These are phyloP conservation scores for Sarcophaga subvicina DNA, from an alignment of 2,888 invertebrate species.

Conservation along the genomic window DNA sequence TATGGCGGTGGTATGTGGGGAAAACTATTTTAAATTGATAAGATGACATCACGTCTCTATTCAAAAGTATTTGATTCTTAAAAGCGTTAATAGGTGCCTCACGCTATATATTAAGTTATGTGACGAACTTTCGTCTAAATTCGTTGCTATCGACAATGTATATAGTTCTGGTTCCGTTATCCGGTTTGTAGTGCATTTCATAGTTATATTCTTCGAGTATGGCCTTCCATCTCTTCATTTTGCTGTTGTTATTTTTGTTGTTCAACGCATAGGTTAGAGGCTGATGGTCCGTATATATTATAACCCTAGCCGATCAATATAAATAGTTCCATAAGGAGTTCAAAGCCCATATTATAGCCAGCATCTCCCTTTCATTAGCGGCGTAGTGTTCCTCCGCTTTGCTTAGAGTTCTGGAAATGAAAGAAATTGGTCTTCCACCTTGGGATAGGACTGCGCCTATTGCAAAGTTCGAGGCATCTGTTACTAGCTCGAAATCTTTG, in stretches of 20 bases:
- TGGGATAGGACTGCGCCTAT: conserved; percentile 45
- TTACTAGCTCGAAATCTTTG: conserved; percentile 36
- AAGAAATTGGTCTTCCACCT: conserved; percentile 46
- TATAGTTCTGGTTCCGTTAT: conserved; percentile 9
- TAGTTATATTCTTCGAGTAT: conserved; percentile 55
- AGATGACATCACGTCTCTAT: too few relatives aligned
- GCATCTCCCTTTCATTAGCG: conserved; percentile 39
- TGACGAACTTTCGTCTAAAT: too few relatives aligned
- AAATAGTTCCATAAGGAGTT: conserved; percentile 43
- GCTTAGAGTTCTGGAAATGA: conserved; percentile 43
- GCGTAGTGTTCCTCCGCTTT: conserved; percentile 57
- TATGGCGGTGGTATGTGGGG: too few relatives aligned
- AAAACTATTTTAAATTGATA: background rate
- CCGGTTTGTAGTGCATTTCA: conserved; percentile 9
- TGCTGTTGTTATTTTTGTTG: conserved; percentile 28
- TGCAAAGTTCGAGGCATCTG: conserved; percentile 40
- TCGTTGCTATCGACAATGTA: conserved; percentile 7
- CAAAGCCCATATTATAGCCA: conserved; percentile 50
- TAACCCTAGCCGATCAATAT: conserved; percentile 29
- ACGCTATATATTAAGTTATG: background rate
- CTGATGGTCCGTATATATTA: conserved; percentile 49
- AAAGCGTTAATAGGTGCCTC: background rate
- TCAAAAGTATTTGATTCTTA: too few relatives aligned
- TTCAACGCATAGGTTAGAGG: conserved; percentile 33
- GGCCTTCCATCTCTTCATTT: conserved; percentile 49